These are phyloP conservation scores for Pogonophryne albipinna DNA, from an alignment of 2,797 vertebrate genomes.

Conservation along the genomic window DNA sequence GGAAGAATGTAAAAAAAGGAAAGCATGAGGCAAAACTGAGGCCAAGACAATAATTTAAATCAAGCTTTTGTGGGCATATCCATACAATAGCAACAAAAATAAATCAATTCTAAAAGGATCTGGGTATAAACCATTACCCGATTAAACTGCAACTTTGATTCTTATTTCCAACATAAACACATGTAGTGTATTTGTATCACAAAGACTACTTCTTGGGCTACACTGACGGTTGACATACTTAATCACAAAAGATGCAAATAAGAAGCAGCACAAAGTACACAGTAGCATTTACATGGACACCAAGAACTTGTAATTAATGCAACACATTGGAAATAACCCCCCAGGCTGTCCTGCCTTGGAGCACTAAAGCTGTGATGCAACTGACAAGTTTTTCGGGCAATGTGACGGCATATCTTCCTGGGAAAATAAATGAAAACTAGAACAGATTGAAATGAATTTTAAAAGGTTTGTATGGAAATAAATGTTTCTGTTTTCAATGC, in stretches of 20 bases:
- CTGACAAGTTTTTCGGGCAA: slow-evolving; percentile 69
- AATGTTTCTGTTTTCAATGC: slow-evolving; percentile 15
- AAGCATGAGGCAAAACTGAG: background rate
- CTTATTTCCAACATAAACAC: background rate
- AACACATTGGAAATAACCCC: slow-evolving; percentile 68
- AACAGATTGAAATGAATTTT: slow-evolving; percentile 50
- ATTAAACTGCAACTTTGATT: background rate
- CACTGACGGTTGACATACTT: slow-evolving; percentile 26
- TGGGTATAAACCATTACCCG: background rate
- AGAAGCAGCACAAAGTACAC: slow-evolving; percentile 30
- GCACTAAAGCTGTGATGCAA: slow-evolving; percentile 74
- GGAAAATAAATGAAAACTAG: slow-evolving; percentile 46
- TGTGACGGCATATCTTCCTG: slow-evolving; percentile 47
- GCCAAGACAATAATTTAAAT: background rate
- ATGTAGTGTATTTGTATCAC: slow-evolving; percentile 7
- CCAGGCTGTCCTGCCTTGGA: slow-evolving; percentile 63
- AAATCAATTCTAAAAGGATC: background rate
- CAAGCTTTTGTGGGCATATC: background rate
- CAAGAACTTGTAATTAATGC: slow-evolving; percentile 73
- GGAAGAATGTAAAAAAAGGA: background rate
- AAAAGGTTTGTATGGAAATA: slow-evolving; percentile 36
- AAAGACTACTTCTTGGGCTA: background rate
- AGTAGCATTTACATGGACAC: slow-evolving; percentile 61
- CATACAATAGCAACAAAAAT: background rate
- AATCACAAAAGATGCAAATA: slow-evolving; percentile 38